Percentiles rank a stretch among this genome's conserved stretches.
These are phyloP conservation scores for Vireo griseus DNA, from an alignment of 2,797 vertebrate genomes.

Conservation along the genomic window DNA sequence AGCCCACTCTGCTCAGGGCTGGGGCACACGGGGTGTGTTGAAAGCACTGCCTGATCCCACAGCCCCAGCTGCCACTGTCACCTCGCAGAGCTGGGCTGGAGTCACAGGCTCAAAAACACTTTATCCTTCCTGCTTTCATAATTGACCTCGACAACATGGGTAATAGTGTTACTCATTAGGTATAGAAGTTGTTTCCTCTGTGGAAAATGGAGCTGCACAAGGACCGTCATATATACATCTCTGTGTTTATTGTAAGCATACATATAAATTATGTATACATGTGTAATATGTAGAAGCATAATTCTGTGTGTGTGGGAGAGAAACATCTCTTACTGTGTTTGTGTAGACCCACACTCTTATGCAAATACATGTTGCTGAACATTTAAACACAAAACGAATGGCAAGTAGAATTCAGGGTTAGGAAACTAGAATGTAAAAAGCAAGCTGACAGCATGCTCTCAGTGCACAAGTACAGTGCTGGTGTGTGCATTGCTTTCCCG, in stretches of 20 bases:
- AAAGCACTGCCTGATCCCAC: not conserved
- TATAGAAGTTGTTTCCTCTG: not conserved
- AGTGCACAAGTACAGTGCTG: not conserved
- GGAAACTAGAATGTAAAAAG: not conserved
- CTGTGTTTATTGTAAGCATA: not conserved
- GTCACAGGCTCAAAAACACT: not conserved
- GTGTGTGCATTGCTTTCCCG: not conserved
- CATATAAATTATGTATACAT: not conserved
- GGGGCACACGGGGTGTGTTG: not conserved
- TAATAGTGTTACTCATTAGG: not conserved
- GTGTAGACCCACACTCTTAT: not conserved
- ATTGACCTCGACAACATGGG: not conserved
- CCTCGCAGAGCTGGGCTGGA: not conserved
- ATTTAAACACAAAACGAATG: not conserved
- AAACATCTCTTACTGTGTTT: not conserved
- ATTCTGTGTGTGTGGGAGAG: not conserved
- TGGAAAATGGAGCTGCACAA: not conserved
- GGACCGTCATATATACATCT: not conserved
- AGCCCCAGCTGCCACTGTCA: accelerated
- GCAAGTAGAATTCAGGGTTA: not conserved
- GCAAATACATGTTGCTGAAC: not conserved
- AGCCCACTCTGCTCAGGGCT: not conserved
- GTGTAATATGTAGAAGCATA: not conserved
- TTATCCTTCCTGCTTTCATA: not conserved
- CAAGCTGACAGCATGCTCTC: not conserved